These are phyloP conservation scores for Thalassoma bifasciatum DNA, from an alignment of 2,113 vertebrate genomes.

Conservation along the genomic window DNA sequence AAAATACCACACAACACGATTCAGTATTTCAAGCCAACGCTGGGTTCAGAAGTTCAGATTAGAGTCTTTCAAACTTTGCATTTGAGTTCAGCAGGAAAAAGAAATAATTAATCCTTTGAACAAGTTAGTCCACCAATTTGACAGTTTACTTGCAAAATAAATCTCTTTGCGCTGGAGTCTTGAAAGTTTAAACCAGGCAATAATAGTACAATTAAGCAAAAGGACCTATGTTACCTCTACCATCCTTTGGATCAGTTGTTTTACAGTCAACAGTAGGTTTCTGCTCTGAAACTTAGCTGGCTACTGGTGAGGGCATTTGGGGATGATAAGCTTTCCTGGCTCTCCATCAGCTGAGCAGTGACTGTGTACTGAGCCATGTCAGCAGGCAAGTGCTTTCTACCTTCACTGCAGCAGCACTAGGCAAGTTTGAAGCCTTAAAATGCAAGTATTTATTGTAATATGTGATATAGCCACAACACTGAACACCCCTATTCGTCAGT, in stretches of 20 bases:
- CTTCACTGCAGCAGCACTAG: no score
- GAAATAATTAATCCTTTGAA: not conserved
- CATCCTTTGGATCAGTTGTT: no score
- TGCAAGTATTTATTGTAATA: not conserved
- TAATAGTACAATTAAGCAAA: not conserved
- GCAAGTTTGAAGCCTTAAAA: no score
- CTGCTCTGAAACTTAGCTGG: not conserved
- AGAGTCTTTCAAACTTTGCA: not conserved
- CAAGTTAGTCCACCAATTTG: not conserved
- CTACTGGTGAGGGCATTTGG: not conserved
- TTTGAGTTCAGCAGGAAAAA: no score
- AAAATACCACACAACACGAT: not conserved
- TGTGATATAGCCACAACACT: not conserved
- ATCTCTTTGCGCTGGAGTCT: not conserved
- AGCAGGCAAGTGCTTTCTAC: not conserved
- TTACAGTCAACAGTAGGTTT: conserved; percentile 5
- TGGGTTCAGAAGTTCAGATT: not conserved
- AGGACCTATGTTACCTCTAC: no score
- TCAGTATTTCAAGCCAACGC: not conserved
- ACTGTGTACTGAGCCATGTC: conserved; percentile 2
- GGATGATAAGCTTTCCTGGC: not conserved
- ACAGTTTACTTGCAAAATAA: not conserved
- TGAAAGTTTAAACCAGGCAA: not conserved
- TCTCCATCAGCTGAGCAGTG: not conserved
- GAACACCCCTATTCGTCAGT: no score